A percentile compares a stretch with the other conserved stretches of the same genome.
Evolutionary conservation across 2,797 vertebrate species (phyloP).

Genomic region (Alauda arvensis): DNA sequence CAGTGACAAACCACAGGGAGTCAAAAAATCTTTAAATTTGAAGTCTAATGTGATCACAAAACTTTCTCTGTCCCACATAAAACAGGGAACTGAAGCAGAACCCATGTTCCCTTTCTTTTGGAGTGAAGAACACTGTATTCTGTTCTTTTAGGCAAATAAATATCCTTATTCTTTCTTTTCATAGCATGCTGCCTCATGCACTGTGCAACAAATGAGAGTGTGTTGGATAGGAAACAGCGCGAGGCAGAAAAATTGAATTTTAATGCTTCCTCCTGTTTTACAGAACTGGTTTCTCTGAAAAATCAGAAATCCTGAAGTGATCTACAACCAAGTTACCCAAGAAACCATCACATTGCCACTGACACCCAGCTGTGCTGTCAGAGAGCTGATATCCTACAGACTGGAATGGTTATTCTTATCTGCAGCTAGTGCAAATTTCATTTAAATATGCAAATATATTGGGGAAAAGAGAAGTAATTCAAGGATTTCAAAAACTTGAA

Average conservation of each 20-base stretch:
- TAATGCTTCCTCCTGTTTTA: not conserved
- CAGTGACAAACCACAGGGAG: not conserved
- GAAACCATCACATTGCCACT: not conserved
- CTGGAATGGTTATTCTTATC: not conserved
- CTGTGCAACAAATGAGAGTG: not conserved
- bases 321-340: not conserved
- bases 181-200: not conserved
- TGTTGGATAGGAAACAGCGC: not conserved
- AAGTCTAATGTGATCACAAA: not conserved
- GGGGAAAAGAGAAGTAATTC: not conserved
- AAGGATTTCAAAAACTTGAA: not conserved
- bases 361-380: not conserved
- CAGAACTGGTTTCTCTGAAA: not conserved
- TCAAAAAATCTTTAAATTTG: not conserved
- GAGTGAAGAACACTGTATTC: not conserved
- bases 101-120: rapidly evolving
- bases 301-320: not conserved
- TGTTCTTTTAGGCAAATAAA: not conserved
- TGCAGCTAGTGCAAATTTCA: not conserved
- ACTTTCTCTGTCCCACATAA: not conserved
- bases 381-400: not conserved
- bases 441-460: not conserved
- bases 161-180: not conserved
- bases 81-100: not conserved
- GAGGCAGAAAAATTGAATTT: not conserved